Conservation (phyloP, 2,797 vertebrate species). For the Peromyscus aztecus region DNA sequence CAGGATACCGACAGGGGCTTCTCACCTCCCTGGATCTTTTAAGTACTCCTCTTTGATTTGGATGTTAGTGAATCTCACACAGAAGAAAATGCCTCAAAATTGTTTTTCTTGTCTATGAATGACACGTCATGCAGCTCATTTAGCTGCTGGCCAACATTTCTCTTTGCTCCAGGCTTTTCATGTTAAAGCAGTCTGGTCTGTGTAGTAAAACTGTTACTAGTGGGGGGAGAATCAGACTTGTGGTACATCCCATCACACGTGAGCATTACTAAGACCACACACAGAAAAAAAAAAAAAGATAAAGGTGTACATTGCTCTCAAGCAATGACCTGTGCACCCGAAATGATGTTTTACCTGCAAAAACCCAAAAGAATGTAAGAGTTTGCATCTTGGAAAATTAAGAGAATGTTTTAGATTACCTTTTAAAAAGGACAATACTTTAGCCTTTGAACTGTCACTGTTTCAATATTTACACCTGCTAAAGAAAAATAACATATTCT, state of each 20-base stretch:
- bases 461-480: constrained; percentile 8
- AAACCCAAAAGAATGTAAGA: constrained; percentile 33
- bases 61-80: background rate
- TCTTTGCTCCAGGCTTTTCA: constrained; percentile 67
- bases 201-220: constrained; percentile 55
- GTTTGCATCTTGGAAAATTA: constrained; percentile 1
- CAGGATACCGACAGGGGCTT: background rate
- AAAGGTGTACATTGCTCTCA: constrained; percentile 61
- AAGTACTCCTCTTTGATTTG: constrained; percentile 2
- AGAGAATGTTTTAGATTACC: constrained; percentile 17
- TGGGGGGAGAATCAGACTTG: constrained; percentile 45
- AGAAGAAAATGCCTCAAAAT: constrained; percentile 45
- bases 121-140: background rate
- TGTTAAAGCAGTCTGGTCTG: constrained; percentile 46
- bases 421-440: constrained; percentile 48
- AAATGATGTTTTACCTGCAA: constrained; percentile 69
- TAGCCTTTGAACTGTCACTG: background rate
- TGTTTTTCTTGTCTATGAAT: constrained; percentile 52
- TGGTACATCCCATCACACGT: constrained; percentile 30
- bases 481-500: background rate
- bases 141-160: constrained; percentile 46
- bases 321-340: constrained; percentile 15
- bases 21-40: background rate
- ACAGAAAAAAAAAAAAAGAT: constrained; percentile 59
- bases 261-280: constrained; percentile 67